Conservation (phyloP, 2,797 vertebrate genomes). For the Macroramphosus scolopax region DNA sequence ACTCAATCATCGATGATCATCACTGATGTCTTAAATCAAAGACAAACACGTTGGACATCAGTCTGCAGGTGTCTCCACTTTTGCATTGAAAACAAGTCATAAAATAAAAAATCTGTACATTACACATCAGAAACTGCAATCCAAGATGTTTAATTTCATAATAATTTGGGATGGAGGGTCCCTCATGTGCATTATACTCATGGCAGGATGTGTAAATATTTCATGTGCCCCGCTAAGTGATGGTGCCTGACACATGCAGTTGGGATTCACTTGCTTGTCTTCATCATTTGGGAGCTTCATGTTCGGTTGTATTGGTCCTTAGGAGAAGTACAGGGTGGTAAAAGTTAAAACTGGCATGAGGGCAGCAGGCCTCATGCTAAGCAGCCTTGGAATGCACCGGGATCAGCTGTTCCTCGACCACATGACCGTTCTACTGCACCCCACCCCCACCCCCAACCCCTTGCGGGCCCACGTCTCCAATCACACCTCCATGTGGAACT, state of each 20-base stretch:
- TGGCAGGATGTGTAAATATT: slow-evolving; percentile 50
- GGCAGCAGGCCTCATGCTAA: slow-evolving; percentile 48
- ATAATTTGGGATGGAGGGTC: slow-evolving; percentile 2
- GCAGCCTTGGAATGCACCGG: slow-evolving; percentile 63
- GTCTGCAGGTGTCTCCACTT: too few relatives aligned
- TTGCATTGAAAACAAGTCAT: background rate
- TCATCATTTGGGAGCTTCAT: slow-evolving; percentile 1
- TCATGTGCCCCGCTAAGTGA: slow-evolving; percentile 18
- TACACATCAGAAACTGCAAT: background rate
- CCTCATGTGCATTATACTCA: slow-evolving; percentile 26
- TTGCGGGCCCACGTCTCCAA: slow-evolving; percentile 13
- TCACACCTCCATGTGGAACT: slow-evolving; percentile 25
- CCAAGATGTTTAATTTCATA: slow-evolving; percentile 7
- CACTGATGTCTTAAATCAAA: too few relatives aligned
- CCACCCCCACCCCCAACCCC: too few relatives aligned
- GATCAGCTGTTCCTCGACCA: slow-evolving; percentile 60
- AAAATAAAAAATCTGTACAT: background rate
- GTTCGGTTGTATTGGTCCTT: background rate
- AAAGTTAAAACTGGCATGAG: slow-evolving; percentile 27
- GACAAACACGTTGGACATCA: too few relatives aligned
- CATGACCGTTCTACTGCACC: slow-evolving; percentile 41
- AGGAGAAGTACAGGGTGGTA: slow-evolving; percentile 4
- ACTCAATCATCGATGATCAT: too few relatives aligned
- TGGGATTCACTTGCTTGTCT: background rate
- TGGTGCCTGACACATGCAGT: background rate